A percentile compares a stretch with the other conserved stretches of the same genome.
These are phyloP conservation scores for Agapostemon virescens DNA, from an alignment of 2,888 invertebrate genomes.

Conservation along the genomic window DNA sequence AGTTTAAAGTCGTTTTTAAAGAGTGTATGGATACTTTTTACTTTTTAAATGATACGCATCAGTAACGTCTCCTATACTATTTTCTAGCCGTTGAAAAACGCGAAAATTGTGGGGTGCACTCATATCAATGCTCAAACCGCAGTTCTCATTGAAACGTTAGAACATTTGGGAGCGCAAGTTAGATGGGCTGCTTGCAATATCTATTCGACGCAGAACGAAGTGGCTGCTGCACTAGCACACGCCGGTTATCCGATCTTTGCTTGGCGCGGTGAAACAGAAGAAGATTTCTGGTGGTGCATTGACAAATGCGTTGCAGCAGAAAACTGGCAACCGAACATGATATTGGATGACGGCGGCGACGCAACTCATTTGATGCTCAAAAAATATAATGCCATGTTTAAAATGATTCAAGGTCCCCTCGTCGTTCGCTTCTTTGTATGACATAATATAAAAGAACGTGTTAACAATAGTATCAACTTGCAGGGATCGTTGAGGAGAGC, in stretches of 20 bases:
- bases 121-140: conserved; percentile 99
- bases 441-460: not conserved
- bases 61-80: conserved; percentile 4
- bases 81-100: conserved; percentile 90
- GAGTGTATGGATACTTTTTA: no score
- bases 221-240: conserved; percentile 96
- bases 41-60: no score
- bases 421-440: not conserved
- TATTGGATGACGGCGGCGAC: conserved; percentile 98
- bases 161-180: conserved; percentile 93
- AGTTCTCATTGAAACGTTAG: conserved; percentile 94
- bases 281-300: conserved; percentile 99
- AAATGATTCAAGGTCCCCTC: conserved; percentile 89
- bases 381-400: conserved; percentile 96
- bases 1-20: no score
- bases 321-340: conserved; percentile 98
- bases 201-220: conserved; percentile 99
- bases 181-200: conserved; percentile 99
- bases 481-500: conserved; percentile 97
- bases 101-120: conserved; percentile 98
- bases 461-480: conserved; percentile 49
- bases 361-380: conserved; percentile 97
- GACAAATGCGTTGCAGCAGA: conserved; percentile 96
- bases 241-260: conserved; percentile 95
- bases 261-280: conserved; percentile 98